phyloP scores from a whole-genome alignment of 2,888 invertebrate species.

The Epinotia ramella region DNA sequence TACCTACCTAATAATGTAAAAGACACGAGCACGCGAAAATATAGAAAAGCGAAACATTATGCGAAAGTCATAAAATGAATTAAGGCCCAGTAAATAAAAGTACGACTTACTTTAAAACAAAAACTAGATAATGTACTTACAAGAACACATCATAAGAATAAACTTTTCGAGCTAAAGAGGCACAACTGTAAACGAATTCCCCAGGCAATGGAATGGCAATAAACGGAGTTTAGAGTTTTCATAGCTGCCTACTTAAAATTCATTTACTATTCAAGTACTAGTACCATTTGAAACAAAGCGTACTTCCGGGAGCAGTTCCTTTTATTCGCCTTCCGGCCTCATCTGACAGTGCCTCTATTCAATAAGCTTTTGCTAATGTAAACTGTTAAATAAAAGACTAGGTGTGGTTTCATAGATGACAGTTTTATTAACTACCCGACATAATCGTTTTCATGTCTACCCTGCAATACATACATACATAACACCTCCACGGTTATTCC shows the following conservation, averaged over 20 bases:
- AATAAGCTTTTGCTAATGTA: background rate
- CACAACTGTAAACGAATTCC: background rate
- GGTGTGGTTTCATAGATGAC: no score
- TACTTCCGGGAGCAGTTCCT: slow-evolving; percentile 48
- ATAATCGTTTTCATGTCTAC: no score
- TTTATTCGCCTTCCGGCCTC: slow-evolving; percentile 60
- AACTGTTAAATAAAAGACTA: no score
- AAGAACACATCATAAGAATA: background rate
- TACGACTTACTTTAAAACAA: no score
- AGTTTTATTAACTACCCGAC: no score
- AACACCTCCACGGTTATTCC: no score
- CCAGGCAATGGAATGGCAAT: background rate
- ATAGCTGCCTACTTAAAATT: slow-evolving; percentile 20
- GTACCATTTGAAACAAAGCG: slow-evolving; percentile 45
- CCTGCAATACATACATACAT: no score
- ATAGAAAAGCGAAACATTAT: no score
- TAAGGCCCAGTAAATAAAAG: no score
- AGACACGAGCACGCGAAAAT: no score
- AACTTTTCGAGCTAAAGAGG: background rate
- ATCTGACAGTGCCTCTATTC: slow-evolving; percentile 54
- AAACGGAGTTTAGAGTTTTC: background rate
- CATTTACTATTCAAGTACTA: slow-evolving; percentile 39
- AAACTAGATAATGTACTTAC: background rate
- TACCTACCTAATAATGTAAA: no score
- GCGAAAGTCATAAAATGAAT: no score